Evolutionary conservation across 2,113 vertebrate species (phyloP).

Genomic region (Calidris pugnax): DNA sequence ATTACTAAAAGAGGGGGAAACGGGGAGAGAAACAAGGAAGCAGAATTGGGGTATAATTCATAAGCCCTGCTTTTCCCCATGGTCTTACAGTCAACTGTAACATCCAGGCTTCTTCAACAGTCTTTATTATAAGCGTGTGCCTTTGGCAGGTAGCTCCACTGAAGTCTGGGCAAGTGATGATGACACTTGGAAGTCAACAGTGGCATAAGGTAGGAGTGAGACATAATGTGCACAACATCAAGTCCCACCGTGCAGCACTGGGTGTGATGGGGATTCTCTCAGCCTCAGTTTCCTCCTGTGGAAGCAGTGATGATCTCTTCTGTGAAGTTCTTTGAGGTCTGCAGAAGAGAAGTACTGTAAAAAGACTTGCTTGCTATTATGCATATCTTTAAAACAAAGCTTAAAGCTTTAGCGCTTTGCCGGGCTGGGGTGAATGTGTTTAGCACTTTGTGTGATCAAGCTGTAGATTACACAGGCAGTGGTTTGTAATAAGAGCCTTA

Average conservation of each 20-base stretch:
- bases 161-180: not conserved
- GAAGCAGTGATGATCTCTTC: not conserved
- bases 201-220: not conserved
- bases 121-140: not conserved
- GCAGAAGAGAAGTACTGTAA: not conserved
- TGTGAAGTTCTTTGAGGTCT: not conserved
- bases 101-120: not conserved
- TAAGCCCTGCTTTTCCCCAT: not conserved
- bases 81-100: not conserved
- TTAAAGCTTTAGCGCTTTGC: not conserved
- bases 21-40: not conserved
- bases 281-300: not conserved
- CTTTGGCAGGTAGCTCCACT: not conserved
- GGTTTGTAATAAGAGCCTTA: slow-evolving; percentile 57
- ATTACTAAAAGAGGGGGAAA: not conserved
- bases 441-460: slow-evolving; percentile 26
- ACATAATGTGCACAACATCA: not conserved
- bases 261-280: not conserved
- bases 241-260: not conserved
- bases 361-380: not conserved
- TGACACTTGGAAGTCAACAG: not conserved
- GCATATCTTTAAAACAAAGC: slow-evolving; percentile 44
- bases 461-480: slow-evolving; percentile 53
- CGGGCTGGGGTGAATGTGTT: slow-evolving; percentile 6
- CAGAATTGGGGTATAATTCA: not conserved